Base-by-base conservation (phyloP, 2,797 vertebrate species). In the Nannoperca australis region DNA sequence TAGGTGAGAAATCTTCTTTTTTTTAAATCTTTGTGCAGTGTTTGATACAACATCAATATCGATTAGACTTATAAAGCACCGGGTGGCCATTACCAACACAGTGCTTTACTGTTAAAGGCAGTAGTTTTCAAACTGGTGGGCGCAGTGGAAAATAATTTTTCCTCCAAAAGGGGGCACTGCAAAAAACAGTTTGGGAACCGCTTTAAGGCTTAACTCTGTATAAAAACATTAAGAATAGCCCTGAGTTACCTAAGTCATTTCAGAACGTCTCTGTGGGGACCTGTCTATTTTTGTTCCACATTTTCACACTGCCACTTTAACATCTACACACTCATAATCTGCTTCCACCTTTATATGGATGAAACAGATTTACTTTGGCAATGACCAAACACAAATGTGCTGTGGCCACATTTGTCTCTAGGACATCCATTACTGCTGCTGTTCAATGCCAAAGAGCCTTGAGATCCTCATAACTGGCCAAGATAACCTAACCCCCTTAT, bases 341-440 rank as follows among this genome's bases (percentile, higher is more conserved):
- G 44, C 38, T 68, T 55, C 34, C 44, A 38, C 4, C 2, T 24
- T 61, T 30, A 13, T 24, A 20, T 44, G 34, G 40, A 45, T 61
- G 61, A 47, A 50, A 42, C 17, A 62, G 14, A 73, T 60, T 68
- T 34, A 45, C 12, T 50, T 44, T 27, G 27, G 34, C 42, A 65
- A 36, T 45, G 56, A 79, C 55, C 32, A 58, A 65, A 12, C 32
- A 65, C 12, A 78, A 30, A 70, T 62, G 22, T 14, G 22, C 8
- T 47, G 24, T 32, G 59, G 58, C 62, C 40, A 34, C 17, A 54
- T 49, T 58, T 79, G 69, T 70, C 51, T 60, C 11, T 54, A 30
- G 40, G 8, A 65, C 42, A 50, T 42, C 22, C 50, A 72, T 72
- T 54, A 55, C 7, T 42, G 49, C 5, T 55, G n/a, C 17, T 42